These are phyloP conservation scores for Lepidotrigona ventralis DNA, from an alignment of 1,140 invertebrate species.

Conservation along the genomic window DNA sequence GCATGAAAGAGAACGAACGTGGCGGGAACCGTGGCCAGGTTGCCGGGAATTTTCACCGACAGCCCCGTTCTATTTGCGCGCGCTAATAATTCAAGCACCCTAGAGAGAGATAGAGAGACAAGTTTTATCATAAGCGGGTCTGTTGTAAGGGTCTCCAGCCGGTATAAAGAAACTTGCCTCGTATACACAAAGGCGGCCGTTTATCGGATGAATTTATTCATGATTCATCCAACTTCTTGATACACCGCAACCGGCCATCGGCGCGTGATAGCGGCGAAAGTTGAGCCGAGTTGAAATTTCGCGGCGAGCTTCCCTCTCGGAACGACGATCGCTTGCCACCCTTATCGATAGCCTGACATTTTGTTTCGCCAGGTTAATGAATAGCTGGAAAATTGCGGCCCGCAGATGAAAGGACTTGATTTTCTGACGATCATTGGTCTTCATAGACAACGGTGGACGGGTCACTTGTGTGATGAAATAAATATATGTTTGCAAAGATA, in stretches of 20 bases:
- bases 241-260: conserved; percentile 15
- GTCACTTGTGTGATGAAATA: too few relatives aligned
- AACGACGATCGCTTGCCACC: conserved; percentile 42
- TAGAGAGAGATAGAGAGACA: conserved; percentile 25
- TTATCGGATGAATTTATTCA: conserved; percentile 62
- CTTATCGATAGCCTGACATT: conserved; percentile 39
- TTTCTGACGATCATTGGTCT: background rate
- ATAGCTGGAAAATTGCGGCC: background rate
- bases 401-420: background rate
- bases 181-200: conserved; percentile 52
- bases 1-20: conserved; percentile 13
- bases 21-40: background rate
- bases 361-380: background rate
- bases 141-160: conserved; percentile 26
- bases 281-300: conserved; percentile 37
- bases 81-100: conserved; percentile 42
- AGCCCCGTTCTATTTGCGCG: conserved; percentile 36
- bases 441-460: too few relatives aligned
- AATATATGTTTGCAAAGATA: too few relatives aligned
- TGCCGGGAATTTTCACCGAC: conserved; percentile 20
- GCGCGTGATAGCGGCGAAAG: conserved; percentile 33
- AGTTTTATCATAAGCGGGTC: conserved; percentile 36
- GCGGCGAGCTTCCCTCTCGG: conserved; percentile 36
- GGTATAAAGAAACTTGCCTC: conserved; percentile 57
- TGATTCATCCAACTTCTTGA: conserved; percentile 63